These are phyloP conservation scores for Parnassius glacialis DNA, from an alignment of 2,888 invertebrate species.

Conservation along the genomic window DNA sequence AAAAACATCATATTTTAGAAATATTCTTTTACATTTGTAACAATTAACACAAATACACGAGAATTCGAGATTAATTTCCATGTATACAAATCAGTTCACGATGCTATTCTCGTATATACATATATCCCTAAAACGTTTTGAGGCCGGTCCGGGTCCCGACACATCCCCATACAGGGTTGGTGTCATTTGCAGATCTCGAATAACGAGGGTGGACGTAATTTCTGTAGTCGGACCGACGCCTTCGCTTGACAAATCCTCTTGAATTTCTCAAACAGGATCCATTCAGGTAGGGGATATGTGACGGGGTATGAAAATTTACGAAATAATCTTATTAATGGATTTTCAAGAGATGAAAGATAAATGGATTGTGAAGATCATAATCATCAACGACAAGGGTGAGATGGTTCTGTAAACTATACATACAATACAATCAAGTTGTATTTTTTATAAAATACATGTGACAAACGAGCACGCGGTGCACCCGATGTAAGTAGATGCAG, in stretches of 20 bases:
- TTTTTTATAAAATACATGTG: too few species aligned
- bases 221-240: constrained; percentile 51
- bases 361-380: constrained; percentile 2
- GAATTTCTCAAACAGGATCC: constrained; percentile 52
- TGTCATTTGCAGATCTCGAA: constrained; percentile 53
- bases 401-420: background rate
- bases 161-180: constrained; percentile 20
- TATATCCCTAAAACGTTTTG: constrained; percentile 8
- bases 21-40: background rate
- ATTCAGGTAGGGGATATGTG: constrained; percentile 37
- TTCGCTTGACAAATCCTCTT: constrained; percentile 64
- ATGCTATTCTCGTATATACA: constrained; percentile 11
- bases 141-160: constrained; percentile 15
- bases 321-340: constrained; percentile 51
- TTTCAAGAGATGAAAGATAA: constrained; percentile 6
- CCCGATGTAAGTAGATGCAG: too few species aligned
- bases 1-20: too few species aligned
- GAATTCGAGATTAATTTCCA: background rate
- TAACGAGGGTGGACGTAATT: constrained; percentile 63
- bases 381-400: background rate
- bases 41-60: background rate
- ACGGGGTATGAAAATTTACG: constrained; percentile 46
- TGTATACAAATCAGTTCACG: background rate
- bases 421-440: too few species aligned
- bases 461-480: too few species aligned